These are phyloP conservation scores for Drosophila infuscata DNA, from an alignment of 2,888 invertebrate species.

Conservation along the genomic window DNA sequence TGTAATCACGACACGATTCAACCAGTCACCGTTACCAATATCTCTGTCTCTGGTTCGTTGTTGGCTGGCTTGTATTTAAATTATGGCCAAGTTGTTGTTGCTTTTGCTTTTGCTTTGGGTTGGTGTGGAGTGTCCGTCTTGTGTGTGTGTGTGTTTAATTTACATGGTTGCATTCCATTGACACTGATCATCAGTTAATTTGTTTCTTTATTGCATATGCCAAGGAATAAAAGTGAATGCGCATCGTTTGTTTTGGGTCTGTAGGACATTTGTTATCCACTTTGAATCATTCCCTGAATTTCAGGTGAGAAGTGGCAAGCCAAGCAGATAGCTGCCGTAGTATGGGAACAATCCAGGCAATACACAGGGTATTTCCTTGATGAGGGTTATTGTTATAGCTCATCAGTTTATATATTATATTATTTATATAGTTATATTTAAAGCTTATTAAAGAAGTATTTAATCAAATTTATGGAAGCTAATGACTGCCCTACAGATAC, in stretches of 20 bases:
- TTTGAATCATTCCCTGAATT: conserved; percentile 34
- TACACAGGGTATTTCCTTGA: conserved; percentile 1
- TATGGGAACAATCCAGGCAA: not conserved
- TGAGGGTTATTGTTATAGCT: conserved; percentile 4
- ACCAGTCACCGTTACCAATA: conserved; percentile 52
- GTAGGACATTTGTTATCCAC: conserved; percentile 82
- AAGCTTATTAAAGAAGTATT: not conserved
- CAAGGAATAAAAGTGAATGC: conserved; percentile 80
- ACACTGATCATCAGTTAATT: conserved; percentile 84
- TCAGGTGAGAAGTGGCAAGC: conserved; percentile 44
- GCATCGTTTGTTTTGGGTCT: conserved; percentile 81
- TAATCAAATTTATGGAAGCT: not conserved
- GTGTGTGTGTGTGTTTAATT: conserved; percentile 56
- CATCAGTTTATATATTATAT: not conserved
- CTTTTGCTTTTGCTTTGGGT: conserved; percentile 15
- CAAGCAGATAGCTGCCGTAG: conserved; percentile 25
- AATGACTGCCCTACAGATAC: not conserved
- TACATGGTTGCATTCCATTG: conserved; percentile 84
- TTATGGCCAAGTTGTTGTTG: conserved; percentile 46
- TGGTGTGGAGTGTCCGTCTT: conserved; percentile 21
- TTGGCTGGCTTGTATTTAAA: conserved; percentile 22
- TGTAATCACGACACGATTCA: conserved; percentile 78
- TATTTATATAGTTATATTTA: no score
- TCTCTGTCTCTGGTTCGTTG: conserved; percentile 17
- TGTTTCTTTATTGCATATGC: conserved; percentile 76